phyloP scores from a whole-genome alignment of 2,113 vertebrate species.

The Psittacula cyanocephala region DNA sequence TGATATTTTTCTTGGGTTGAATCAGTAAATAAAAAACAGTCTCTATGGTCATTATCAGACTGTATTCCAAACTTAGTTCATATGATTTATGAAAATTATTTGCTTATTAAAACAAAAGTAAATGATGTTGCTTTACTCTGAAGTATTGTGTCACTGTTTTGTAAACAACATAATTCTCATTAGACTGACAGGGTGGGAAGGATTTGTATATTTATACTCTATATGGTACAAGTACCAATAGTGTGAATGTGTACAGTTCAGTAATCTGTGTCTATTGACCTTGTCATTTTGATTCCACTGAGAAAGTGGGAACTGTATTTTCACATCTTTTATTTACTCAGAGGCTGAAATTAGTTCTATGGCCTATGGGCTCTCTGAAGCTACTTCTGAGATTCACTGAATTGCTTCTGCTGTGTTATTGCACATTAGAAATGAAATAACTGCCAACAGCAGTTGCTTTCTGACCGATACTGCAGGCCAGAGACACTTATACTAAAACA shows the following conservation, averaged over 20 bases:
- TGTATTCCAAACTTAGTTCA: not conserved
- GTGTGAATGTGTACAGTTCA: not conserved
- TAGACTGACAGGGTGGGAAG: not conserved
- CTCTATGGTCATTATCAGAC: not conserved
- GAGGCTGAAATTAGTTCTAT: constrained; percentile 42
- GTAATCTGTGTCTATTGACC: constrained; percentile 8
- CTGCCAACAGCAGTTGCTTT: constrained; percentile 16
- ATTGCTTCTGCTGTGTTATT: constrained; percentile 40
- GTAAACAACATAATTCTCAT: not conserved
- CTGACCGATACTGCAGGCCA: not conserved
- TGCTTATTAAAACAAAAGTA: not conserved
- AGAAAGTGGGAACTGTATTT: constrained; percentile 11
- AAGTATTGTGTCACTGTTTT: not conserved
- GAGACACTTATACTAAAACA: not conserved
- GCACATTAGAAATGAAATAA: constrained; percentile 24
- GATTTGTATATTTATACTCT: not conserved
- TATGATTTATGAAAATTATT: not conserved
- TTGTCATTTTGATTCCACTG: constrained; percentile 31
- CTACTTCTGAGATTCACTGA: constrained; percentile 30
- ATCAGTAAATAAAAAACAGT: not conserved
- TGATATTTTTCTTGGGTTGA: not conserved
- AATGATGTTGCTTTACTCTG: not conserved
- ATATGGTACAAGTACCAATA: not conserved
- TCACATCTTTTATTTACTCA: constrained; percentile 53
- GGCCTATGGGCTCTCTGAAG: constrained; percentile 51